phyloP scores from a whole-genome alignment of 1,140 invertebrate species.

The Coenobita brevimanus region DNA sequence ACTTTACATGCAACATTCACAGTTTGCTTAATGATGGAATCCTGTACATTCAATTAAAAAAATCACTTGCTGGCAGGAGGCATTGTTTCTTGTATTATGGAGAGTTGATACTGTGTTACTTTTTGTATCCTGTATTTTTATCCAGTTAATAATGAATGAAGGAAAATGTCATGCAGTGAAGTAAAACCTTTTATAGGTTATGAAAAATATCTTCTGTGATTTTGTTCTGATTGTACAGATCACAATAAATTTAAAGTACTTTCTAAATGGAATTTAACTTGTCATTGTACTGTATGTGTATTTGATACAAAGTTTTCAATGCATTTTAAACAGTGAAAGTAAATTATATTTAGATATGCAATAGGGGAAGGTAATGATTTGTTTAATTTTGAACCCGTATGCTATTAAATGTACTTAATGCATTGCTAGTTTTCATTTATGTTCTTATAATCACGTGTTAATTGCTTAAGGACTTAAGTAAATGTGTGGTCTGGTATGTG shows the following conservation, averaged over 20 bases:
- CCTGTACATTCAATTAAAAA: slow-evolving; percentile 5
- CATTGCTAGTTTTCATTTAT: too few relatives aligned
- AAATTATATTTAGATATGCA: too few relatives aligned
- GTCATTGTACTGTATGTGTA: too few relatives aligned
- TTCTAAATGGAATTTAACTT: slow-evolving; percentile 33
- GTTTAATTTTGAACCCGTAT: too few relatives aligned
- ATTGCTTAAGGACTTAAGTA: too few relatives aligned
- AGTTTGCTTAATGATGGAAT: slow-evolving; percentile 3
- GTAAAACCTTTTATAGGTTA: not conserved
- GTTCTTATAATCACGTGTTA: too few relatives aligned
- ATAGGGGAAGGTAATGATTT: too few relatives aligned
- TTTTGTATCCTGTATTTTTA: slow-evolving; percentile 56
- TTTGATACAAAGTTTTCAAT: too few relatives aligned
- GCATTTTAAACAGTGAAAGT: too few relatives aligned
- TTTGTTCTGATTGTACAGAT: slow-evolving; percentile 58
- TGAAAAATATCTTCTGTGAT: slow-evolving; percentile 46
- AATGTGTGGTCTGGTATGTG: too few relatives aligned
- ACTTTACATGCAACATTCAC: too few relatives aligned
- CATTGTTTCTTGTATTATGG: slow-evolving; percentile 21
- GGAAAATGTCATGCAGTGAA: not conserved
- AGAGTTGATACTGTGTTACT: slow-evolving; percentile 36
- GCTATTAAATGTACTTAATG: too few relatives aligned
- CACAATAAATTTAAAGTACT: slow-evolving; percentile 62
- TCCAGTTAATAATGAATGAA: slow-evolving; percentile 10
- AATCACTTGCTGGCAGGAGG: slow-evolving; percentile 34